Percentiles rank a stretch among this genome's conserved stretches.
Evolutionary conservation across 1,140 invertebrate species (phyloP).

Genomic region (Pectinophora gossypiella): DNA sequence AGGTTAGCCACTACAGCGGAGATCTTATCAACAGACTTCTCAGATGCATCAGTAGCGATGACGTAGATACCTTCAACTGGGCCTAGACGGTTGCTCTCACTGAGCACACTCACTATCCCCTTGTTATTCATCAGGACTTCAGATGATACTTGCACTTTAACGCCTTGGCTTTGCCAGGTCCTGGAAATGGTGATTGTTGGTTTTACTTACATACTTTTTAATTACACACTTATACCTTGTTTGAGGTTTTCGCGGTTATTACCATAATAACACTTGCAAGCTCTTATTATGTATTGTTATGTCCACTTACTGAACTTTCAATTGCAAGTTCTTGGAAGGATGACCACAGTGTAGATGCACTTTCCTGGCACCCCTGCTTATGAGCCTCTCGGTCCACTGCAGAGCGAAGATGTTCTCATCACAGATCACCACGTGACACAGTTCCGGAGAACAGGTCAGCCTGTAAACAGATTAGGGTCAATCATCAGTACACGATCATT

Average conservation of each 20-base stretch:
- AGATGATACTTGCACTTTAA: conserved; percentile 8
- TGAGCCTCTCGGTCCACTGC: conserved; percentile 7
- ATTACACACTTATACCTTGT: too few species aligned
- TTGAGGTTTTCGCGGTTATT: too few species aligned
- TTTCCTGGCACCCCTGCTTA: conserved; percentile 12
- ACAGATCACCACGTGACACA: conserved; percentile 7
- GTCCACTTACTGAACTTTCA: conserved; percentile 3
- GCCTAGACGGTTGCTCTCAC: conserved; percentile 1
- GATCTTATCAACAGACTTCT: background rate
- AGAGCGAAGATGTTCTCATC: conserved; percentile 5
- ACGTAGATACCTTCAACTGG: conserved; percentile 2
- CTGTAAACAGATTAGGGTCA: conserved; percentile 23
- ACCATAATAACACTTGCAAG: too few species aligned
- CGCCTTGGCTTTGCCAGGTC: background rate
- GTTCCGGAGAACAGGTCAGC: conserved; percentile 15
- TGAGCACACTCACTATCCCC: background rate
- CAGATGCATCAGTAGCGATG: background rate
- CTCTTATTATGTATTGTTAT: too few species aligned
- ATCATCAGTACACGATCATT: too few species aligned
- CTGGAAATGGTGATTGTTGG: background rate
- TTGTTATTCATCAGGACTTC: background rate
- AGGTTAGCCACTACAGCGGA: background rate
- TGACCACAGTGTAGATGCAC: conserved; percentile 4
- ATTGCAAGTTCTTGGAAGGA: background rate
- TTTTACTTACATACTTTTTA: too few species aligned